These are phyloP conservation scores for Apteryx mantelli DNA, from an alignment of 2,113 vertebrate species.

Conservation along the genomic window DNA sequence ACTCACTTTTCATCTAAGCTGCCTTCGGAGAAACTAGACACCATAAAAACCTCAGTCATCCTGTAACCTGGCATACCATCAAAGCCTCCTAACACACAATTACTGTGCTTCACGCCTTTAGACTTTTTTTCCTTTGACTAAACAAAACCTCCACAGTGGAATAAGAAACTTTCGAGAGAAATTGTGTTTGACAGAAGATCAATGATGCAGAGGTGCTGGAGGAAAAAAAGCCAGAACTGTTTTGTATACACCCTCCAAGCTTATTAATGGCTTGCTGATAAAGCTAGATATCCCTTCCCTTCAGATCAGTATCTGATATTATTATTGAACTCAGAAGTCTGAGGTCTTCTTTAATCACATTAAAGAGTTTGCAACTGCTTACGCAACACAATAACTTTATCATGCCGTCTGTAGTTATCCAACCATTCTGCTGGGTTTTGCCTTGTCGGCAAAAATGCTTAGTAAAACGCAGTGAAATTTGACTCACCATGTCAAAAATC, in stretches of 20 bases:
- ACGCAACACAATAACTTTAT: background rate
- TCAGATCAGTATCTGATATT: slow-evolving; percentile 40
- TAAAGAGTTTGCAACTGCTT: slow-evolving; percentile 26
- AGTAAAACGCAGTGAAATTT: background rate
- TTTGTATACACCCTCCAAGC: slow-evolving; percentile 56
- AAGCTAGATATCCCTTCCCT: slow-evolving; percentile 30
- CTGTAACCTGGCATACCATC: slow-evolving; percentile 30
- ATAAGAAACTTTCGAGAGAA: slow-evolving; percentile 63
- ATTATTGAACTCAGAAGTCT: slow-evolving; percentile 22
- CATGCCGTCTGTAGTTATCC: background rate
- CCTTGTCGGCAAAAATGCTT: background rate
- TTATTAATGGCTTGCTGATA: slow-evolving; percentile 44
- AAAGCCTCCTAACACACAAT: slow-evolving; percentile 26
- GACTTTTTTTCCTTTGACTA: slow-evolving; percentile 54
- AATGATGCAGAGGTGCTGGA: slow-evolving; percentile 45
- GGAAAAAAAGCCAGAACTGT: slow-evolving; percentile 15
- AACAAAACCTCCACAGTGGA: slow-evolving; percentile 60
- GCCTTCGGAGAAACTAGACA: slow-evolving; percentile 23
- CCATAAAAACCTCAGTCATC: slow-evolving; percentile 60
- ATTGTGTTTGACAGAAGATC: slow-evolving; percentile 63
- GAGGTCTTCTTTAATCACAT: slow-evolving; percentile 37
- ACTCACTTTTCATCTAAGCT: slow-evolving; percentile 23
- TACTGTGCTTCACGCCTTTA: slow-evolving; percentile 48
- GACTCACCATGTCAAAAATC: slow-evolving; percentile 7
- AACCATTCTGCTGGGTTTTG: background rate